Evolutionary conservation across 2,113 vertebrate genomes (phyloP).

Genomic region (Raja brachyura): DNA sequence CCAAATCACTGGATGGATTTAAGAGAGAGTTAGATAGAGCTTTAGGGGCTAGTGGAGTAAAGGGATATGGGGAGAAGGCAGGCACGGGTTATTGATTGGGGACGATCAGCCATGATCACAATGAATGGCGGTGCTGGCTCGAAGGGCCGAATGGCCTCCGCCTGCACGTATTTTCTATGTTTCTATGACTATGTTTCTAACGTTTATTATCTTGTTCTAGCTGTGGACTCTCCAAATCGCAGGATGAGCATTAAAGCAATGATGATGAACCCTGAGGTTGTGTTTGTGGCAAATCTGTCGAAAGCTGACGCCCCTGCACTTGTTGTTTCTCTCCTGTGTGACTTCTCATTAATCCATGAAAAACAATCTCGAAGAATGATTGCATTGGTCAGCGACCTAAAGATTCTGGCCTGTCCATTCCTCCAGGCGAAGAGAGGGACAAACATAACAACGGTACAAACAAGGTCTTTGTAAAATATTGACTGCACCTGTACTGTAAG

Average conservation of each 20-base stretch:
- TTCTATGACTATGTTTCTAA: no score
- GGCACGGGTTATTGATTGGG: no score
- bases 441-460: constrained; percentile 73
- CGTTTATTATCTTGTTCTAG: background rate
- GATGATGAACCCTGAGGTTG: constrained; percentile 84
- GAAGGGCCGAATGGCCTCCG: no score
- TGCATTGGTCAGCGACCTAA: constrained; percentile 71
- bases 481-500: no score
- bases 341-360: constrained; percentile 58
- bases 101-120: no score
- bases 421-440: constrained; percentile 62
- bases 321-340: constrained; percentile 78
- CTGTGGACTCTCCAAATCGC: background rate
- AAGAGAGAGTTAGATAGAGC: no score
- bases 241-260: constrained; percentile 61
- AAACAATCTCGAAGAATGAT: constrained; percentile 61
- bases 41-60: no score
- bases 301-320: constrained; percentile 79
- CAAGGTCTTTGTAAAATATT: background rate
- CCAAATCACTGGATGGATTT: no score
- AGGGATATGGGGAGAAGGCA: no score
- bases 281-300: constrained; percentile 85
- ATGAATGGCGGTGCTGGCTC: no score
- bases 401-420: constrained; percentile 83
- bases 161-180: no score